Evolutionary conservation across 2,797 vertebrate genomes (phyloP).

Genomic region (Fundulus diaphanus): DNA sequence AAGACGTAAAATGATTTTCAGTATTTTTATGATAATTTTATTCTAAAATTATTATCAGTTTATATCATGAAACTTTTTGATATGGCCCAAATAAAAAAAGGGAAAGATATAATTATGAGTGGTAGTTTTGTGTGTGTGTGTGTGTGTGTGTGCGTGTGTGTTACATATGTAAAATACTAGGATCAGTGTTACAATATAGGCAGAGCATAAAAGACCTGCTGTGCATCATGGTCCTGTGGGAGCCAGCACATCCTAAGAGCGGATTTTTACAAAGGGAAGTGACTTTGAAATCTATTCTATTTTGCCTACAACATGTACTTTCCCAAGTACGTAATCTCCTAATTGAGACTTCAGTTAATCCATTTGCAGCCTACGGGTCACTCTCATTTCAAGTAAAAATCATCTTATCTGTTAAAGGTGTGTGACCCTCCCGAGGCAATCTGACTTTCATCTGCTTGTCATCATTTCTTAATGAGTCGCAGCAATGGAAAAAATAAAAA

Average conservation of each 20-base stretch:
- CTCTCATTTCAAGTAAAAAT: background rate
- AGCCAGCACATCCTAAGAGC: slow-evolving; percentile 36
- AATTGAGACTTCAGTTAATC: background rate
- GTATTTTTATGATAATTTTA: background rate
- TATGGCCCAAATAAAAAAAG: slow-evolving; percentile 4
- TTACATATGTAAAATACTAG: slow-evolving; percentile 36
- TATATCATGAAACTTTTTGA: background rate
- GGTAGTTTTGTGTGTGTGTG: slow-evolving; percentile 16
- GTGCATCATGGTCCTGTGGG: slow-evolving; percentile 30
- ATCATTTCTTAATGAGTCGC: background rate
- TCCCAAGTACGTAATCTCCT: background rate
- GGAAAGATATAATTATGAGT: slow-evolving; percentile 19
- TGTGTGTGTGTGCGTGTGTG: slow-evolving; percentile 8
- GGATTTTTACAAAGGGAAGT: slow-evolving; percentile 28
- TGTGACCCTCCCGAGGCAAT: background rate
- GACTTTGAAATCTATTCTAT: slow-evolving; percentile 32
- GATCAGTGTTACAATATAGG: slow-evolving; percentile 41
- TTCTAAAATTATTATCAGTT: background rate
- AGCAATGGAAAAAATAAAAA: background rate
- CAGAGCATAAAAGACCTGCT: slow-evolving; percentile 32
- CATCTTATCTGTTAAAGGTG: background rate
- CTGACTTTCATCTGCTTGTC: slow-evolving; percentile 1
- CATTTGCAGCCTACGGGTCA: background rate
- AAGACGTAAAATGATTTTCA: slow-evolving; percentile 10
- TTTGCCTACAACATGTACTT: slow-evolving; percentile 14